phyloP scores from a whole-genome alignment of 1,140 invertebrate genomes.

The Cryptotermes secundus region DNA sequence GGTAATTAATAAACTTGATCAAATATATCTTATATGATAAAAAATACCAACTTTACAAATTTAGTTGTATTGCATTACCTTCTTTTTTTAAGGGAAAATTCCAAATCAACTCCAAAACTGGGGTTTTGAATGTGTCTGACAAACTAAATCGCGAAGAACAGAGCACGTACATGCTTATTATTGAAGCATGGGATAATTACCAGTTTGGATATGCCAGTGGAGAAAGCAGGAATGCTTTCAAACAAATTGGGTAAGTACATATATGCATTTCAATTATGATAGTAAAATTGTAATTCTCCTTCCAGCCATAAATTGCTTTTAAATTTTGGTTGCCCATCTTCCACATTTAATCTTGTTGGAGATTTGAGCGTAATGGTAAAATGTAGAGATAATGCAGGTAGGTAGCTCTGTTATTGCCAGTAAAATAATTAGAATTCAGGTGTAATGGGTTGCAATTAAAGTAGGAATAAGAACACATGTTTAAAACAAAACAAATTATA shows the following conservation, averaged over 20 bases:
- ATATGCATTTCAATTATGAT: background rate
- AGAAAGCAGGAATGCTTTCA: constrained; percentile 88
- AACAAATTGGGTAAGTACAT: constrained; percentile 76
- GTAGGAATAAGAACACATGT: too few relatives aligned
- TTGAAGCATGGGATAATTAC: constrained; percentile 94
- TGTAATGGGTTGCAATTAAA: too few relatives aligned
- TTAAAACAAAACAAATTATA: too few relatives aligned
- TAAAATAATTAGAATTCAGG: too few relatives aligned
- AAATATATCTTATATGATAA: background rate
- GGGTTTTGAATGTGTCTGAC: constrained; percentile 75
- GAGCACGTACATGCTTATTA: constrained; percentile 74
- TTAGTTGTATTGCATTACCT: background rate
- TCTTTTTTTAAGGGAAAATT: constrained; percentile 67
- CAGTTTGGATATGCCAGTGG: constrained; percentile 87
- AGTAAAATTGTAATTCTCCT: background rate
- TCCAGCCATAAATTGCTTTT: too few relatives aligned
- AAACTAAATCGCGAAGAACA: constrained; percentile 79
- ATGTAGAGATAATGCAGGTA: too few relatives aligned
- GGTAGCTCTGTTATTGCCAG: too few relatives aligned
- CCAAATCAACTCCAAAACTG: constrained; percentile 80
- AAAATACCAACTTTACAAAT: background rate
- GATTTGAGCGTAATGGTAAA: too few relatives aligned
- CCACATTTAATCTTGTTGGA: too few relatives aligned
- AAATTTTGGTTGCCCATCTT: too few relatives aligned
- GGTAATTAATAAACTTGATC: constrained; percentile 46